These are phyloP conservation scores for Enteromius mattozi DNA, from an alignment of 2,797 vertebrate species.

Conservation along the genomic window DNA sequence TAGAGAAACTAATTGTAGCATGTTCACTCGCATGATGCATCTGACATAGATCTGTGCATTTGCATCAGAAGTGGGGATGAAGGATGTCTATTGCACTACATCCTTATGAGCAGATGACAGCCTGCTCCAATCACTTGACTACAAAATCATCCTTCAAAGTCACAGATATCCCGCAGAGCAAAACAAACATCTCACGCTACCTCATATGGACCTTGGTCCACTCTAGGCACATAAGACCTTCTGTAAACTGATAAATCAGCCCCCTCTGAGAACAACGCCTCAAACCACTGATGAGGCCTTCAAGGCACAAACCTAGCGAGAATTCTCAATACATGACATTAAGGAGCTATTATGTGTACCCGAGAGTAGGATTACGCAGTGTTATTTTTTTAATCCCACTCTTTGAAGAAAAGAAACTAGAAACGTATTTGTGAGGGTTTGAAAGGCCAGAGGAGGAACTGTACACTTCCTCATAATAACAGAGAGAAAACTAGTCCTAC, in stretches of 20 bases:
- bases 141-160: slow-evolving; percentile 56
- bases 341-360: slow-evolving; percentile 37
- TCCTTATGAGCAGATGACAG: slow-evolving; percentile 32
- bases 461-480: slow-evolving; percentile 30
- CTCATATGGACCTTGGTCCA: slow-evolving; percentile 39
- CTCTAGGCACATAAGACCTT: slow-evolving; percentile 42
- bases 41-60: neutral
- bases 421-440: slow-evolving; percentile 30
- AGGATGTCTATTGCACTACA: slow-evolving; percentile 25
- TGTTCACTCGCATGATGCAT: neutral
- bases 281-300: slow-evolving; percentile 48
- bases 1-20: neutral
- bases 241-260: slow-evolving; percentile 45
- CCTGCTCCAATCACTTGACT: slow-evolving; percentile 41
- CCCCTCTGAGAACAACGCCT: slow-evolving; percentile 42
- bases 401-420: slow-evolving; percentile 32
- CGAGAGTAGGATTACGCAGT: slow-evolving; percentile 29
- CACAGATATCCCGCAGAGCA: slow-evolving; percentile 49
- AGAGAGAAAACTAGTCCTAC: slow-evolving; percentile 41
- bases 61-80: slow-evolving; percentile 16
- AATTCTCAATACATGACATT: slow-evolving; percentile 48
- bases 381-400: slow-evolving; percentile 20
- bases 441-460: slow-evolving; percentile 29
- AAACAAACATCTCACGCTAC: slow-evolving; percentile 51
- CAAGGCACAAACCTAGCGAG: slow-evolving; percentile 33